A percentile compares a stretch with the other conserved stretches of the same genome.
These are phyloP conservation scores for Drosophila chauvacae DNA, from an alignment of 1,140 invertebrate genomes.

Conservation along the genomic window DNA sequence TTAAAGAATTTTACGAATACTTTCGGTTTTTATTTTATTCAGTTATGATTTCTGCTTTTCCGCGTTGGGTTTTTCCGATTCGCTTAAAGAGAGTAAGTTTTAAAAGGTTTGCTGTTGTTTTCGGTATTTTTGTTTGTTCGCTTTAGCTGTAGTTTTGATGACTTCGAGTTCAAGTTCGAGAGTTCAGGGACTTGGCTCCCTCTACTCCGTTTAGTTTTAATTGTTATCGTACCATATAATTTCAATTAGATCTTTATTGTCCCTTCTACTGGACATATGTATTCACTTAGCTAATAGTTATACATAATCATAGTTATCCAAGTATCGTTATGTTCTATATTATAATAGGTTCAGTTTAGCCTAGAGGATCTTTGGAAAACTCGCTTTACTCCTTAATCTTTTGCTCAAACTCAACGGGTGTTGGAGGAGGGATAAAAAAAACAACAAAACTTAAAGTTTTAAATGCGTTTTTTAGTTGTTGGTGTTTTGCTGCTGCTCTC, in stretches of 20 bases:
- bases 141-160: slow-evolving; percentile 47
- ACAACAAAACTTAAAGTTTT: slow-evolving; percentile 70
- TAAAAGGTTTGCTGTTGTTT: slow-evolving; percentile 59
- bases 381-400: slow-evolving; percentile 12
- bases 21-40: slow-evolving; percentile 74
- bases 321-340: slow-evolving; percentile 49
- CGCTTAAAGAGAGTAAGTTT: slow-evolving; percentile 70
- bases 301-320: slow-evolving; percentile 40
- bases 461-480: slow-evolving; percentile 63
- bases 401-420: slow-evolving; percentile 69
- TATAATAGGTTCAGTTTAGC: slow-evolving; percentile 59
- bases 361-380: slow-evolving; percentile 75
- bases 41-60: slow-evolving; percentile 59
- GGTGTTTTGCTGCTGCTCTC: slow-evolving; percentile 28
- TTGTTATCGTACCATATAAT: slow-evolving; percentile 51
- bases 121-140: slow-evolving; percentile 38
- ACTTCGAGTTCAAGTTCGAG: slow-evolving; percentile 35
- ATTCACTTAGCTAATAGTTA: slow-evolving; percentile 73
- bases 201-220: slow-evolving; percentile 37
- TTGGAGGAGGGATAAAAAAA: slow-evolving; percentile 24
- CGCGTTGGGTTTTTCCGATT: slow-evolving; percentile 34
- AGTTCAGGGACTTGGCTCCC: slow-evolving; percentile 1
- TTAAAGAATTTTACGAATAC: slow-evolving; percentile 84
- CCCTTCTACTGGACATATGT: slow-evolving; percentile 75
- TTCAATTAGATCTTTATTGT: slow-evolving; percentile 76